These are phyloP conservation scores for Euclidia mi DNA, from an alignment of 2,888 invertebrate genomes.

Conservation along the genomic window DNA sequence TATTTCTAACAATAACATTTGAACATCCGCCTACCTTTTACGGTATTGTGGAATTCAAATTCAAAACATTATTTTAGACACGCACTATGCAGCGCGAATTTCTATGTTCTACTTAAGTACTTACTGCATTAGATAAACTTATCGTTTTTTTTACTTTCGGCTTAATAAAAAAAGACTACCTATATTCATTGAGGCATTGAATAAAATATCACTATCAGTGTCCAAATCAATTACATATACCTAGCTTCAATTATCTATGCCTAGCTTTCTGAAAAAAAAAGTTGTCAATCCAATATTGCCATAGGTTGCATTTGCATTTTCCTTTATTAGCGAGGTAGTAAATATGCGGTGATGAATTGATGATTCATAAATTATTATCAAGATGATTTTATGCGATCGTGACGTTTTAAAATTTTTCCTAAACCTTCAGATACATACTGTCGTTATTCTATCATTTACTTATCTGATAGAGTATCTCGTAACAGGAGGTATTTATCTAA, in stretches of 20 bases:
- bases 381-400: neutral
- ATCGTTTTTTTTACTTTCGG: no score
- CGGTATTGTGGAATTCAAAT: no score
- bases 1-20: neutral
- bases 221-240: constrained; percentile 52
- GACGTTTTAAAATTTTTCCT: no score
- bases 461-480: no score
- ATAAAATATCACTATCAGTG: constrained; percentile 12
- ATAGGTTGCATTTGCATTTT: constrained; percentile 12
- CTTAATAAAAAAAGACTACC: no score
- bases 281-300: constrained; percentile 31
- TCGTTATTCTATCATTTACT: no score
- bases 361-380: neutral
- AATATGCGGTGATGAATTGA: neutral
- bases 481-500: no score
- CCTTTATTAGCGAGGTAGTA: constrained; percentile 12
- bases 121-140: no score
- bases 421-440: no score
- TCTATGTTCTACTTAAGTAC: no score
- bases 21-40: neutral
- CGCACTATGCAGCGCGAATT: no score
- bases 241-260: neutral
- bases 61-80: no score
- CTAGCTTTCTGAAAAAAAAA: constrained; percentile 1
- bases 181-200: neutral